A percentile compares a stretch with the other conserved stretches of the same genome.
These are phyloP conservation scores for Chaetodon trifascialis DNA, from an alignment of 2,113 vertebrate genomes.

Conservation along the genomic window DNA sequence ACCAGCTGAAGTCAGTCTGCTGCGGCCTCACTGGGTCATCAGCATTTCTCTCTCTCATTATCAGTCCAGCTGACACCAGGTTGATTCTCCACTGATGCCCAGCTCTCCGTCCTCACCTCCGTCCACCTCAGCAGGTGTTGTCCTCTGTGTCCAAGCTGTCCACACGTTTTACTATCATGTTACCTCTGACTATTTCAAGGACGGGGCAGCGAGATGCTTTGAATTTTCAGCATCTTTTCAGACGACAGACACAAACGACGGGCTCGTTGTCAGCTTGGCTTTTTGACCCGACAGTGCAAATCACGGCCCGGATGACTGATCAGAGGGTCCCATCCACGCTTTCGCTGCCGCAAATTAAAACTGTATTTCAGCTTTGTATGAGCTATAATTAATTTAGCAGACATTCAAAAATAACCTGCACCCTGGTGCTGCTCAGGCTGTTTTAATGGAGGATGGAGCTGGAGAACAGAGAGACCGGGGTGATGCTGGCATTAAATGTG, in stretches of 20 bases:
- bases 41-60: neutral
- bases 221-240: slow-evolving; percentile 9
- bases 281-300: slow-evolving; percentile 13
- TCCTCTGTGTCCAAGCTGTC: neutral
- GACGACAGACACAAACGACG: neutral
- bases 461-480: neutral
- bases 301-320: slow-evolving; percentile 20
- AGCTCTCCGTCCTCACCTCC: neutral
- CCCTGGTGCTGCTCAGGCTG: neutral
- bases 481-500: neutral
- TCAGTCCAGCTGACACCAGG: neutral
- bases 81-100: neutral
- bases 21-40: neutral
- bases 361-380: slow-evolving; percentile 30
- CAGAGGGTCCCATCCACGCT: neutral
- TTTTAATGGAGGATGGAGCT: neutral
- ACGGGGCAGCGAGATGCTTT: neutral
- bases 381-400: slow-evolving; percentile 39
- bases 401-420: slow-evolving; percentile 22
- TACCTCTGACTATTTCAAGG: neutral
- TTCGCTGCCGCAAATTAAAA: slow-evolving; percentile 25
- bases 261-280: slow-evolving; percentile 3
- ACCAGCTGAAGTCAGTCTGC: neutral
- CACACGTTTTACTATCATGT: neutral
- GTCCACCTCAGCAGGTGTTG: neutral